phyloP scores from a whole-genome alignment of 2,797 vertebrate genomes.

The Mastacembelus armatus region DNA sequence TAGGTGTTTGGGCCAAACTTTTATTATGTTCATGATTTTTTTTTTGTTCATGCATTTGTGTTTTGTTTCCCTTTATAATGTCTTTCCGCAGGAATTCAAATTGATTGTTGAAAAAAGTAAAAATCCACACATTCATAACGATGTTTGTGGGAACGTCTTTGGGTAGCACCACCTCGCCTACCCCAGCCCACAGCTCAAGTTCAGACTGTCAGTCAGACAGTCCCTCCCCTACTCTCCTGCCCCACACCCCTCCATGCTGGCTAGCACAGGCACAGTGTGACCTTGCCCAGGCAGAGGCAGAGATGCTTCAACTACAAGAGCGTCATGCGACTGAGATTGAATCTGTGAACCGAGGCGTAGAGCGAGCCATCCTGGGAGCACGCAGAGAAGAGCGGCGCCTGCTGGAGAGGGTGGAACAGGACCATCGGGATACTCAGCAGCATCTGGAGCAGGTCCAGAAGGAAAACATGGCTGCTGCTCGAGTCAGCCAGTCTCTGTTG shows the following conservation, averaged over 20 bases:
- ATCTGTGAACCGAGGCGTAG: conserved; percentile 67
- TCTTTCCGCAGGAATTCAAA: conserved; percentile 50
- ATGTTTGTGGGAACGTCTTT: conserved; percentile 69
- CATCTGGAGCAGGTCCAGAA: conserved; percentile 79
- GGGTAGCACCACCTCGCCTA: conserved; percentile 56
- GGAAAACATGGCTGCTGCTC: conserved; percentile 76
- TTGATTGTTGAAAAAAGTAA: background rate
- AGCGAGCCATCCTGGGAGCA: conserved; percentile 79
- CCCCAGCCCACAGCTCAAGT: conserved; percentile 40
- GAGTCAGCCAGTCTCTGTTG: conserved; percentile 71
- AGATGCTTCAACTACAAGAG: conserved; percentile 72
- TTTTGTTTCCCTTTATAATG: background rate
- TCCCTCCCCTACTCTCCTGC: conserved; percentile 5
- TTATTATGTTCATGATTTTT: background rate
- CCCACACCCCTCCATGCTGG: conserved; percentile 73
- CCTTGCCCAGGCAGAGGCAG: conserved; percentile 73
- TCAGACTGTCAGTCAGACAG: conserved; percentile 48
- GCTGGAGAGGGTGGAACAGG: conserved; percentile 82
- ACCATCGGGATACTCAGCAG: conserved; percentile 79
- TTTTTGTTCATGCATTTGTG: background rate
- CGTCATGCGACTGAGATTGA: conserved; percentile 69
- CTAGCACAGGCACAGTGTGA: conserved; percentile 69
- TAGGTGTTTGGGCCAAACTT: background rate
- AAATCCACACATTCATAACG: conserved; percentile 27
- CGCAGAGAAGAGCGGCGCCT: conserved; percentile 80